Evolutionary conservation across 1,140 invertebrate species (phyloP), one percentile per base, ranked within the genome.

Genomic region (Drosophila nebulosa): DNA sequence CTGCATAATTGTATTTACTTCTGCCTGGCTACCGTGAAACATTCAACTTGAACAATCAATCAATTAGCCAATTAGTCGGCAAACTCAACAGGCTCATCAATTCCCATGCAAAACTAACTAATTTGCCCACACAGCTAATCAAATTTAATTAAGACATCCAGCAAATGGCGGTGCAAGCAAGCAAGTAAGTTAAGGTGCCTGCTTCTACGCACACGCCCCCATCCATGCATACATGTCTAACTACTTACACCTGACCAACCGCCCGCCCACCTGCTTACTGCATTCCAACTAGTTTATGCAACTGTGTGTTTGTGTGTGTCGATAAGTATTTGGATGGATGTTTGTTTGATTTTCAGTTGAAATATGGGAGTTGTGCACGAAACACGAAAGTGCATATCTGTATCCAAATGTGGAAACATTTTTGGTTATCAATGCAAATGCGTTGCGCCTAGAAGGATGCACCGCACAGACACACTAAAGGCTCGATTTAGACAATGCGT

Each of bases 111-210:
- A 85, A 86, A 85, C 74, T 85, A 86, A 86, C 81, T 85, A 85
- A 85, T 85, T 86, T 77, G 56, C 65, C 75, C 67, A 83, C 71
- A 88, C 75, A 78, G 85, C 83, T 88, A 88, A 88, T 88, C 83
- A 88, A 88, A 88, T 88, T 88, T 88, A 88, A 88, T 88, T 88
- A 88, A 88, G 83, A 77, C 75, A 88, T 88, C 81, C 70, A 71
- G 69, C 67, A 66, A 67, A 64, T 53, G 71, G 65, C 53, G 60
- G 77, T 75, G 68, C 68, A 55, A 72, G 64, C 27, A 30, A 50
- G 52, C 55, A 73, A 63, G 46, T 73, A 64, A 58, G 57, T 16
- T 21, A 53, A 57, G 46, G 52, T 21, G 16, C 16, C 39, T 46
- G 1, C n/a, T 27, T 14, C 27, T 78, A 64, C 46, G 76, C 75